A percentile compares a stretch with the other conserved stretches of the same genome.
Evolutionary conservation across 2,888 invertebrate genomes (phyloP).

Genomic region (Tipula confusa): DNA sequence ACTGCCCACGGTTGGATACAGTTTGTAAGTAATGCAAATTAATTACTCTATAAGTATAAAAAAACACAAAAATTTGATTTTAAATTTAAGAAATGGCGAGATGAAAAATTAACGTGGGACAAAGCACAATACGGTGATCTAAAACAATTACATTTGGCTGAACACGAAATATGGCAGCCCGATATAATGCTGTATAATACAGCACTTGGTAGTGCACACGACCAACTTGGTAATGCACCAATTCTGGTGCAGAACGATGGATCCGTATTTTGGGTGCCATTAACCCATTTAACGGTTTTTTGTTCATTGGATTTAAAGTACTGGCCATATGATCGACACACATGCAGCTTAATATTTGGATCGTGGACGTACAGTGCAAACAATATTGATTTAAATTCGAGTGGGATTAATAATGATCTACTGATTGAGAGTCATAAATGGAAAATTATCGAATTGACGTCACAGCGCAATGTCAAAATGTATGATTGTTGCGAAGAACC

Average conservation of each 20-base stretch:
- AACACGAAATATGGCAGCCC: conserved; percentile 74
- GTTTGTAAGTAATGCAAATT: conserved; percentile 53
- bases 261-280: conserved; percentile 61
- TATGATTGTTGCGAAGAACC: conserved; percentile 57
- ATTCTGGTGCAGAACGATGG: conserved; percentile 54
- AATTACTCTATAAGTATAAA: not conserved
- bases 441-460: conserved; percentile 49
- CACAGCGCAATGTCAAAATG: conserved; percentile 42
- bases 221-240: conserved; percentile 57
- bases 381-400: conserved; percentile 52
- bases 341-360: conserved; percentile 63
- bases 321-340: conserved; percentile 75
- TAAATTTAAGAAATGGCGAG: conserved; percentile 62
- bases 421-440: conserved; percentile 46
- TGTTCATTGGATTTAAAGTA: conserved; percentile 61
- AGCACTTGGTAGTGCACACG: conserved; percentile 57
- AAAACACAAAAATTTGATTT: not conserved
- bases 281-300: conserved; percentile 61
- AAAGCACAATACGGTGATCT: conserved; percentile 61
- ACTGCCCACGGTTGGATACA: conserved; percentile 57
- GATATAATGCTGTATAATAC: conserved; percentile 70
- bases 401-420: conserved; percentile 36
- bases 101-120: conserved; percentile 71
- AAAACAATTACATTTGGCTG: conserved; percentile 56
- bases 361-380: conserved; percentile 66